Base-by-base conservation (phyloP, 2,113 vertebrate species). In the Dicentrarchus labrax region DNA sequence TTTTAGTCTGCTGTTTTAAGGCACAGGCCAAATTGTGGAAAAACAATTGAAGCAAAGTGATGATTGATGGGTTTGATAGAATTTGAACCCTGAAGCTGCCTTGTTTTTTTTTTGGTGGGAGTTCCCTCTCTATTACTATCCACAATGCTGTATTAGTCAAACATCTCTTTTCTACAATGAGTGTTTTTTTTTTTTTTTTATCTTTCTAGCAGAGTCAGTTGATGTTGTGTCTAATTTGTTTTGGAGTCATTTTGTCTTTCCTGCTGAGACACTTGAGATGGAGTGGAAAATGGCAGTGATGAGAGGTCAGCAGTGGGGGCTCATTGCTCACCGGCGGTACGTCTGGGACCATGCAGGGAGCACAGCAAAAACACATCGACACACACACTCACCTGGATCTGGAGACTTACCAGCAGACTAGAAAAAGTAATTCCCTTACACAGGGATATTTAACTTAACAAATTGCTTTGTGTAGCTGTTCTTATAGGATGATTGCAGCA, bases 261-360 rank as follows among this genome's bases (percentile, higher is more conserved):
- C 74, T 87, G 59, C 43, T 71, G 19, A 19, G 66, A 83, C 61
- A 61, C 50, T 82, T 86, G 73, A 87, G 78, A 82, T 86, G 41
- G 12, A 80, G 86, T 87, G 88, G 72, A 91, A 85, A 86, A 76
- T 84, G 53, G 82, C 84, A 91, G 62, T 76, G 89, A 90, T 84
- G 64, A 86, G 82, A 89, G 92, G 87, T 93, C 92, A 90, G 75
- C 86, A 88, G 67, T 39, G 16, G 73, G 68, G 82, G 70, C 80
- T 87, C 51, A 67, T 89, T 72, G 72, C 88, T 91, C 77, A 61
- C 47, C 53, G 48, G 74, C 24, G 5, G 65, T 78, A 59, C 9
- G 51, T 84, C 76, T 84, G 53, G 57, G 16, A 62, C 61, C 21
- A 62, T 69, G 68, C 72, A 80, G 81, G 59, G 82, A 73, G 61